phyloP scores from a whole-genome alignment of 2,888 invertebrate genomes.

The Ichneumoninae sp. region DNA sequence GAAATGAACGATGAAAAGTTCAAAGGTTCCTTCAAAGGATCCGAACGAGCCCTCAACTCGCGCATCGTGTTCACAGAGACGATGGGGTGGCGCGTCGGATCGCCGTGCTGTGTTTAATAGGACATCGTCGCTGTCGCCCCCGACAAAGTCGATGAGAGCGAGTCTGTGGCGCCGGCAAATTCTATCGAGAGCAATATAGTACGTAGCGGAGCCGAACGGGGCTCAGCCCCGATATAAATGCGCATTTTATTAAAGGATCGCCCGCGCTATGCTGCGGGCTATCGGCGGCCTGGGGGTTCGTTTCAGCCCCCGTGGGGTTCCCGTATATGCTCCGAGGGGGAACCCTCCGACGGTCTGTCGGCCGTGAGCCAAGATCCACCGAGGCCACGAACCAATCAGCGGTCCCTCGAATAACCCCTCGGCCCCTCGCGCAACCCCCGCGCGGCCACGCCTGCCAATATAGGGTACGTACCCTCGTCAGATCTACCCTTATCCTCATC shows the following conservation, averaged over 20 bases:
- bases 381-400: slow-evolving; percentile 81
- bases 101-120: slow-evolving; percentile 69
- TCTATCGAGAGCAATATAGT: slow-evolving; percentile 71
- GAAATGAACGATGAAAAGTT: slow-evolving; percentile 36
- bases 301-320: slow-evolving; percentile 70
- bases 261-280: slow-evolving; percentile 70
- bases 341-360: slow-evolving; percentile 72
- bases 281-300: slow-evolving; percentile 67
- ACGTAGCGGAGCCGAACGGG: slow-evolving; percentile 48
- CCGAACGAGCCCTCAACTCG: slow-evolving; percentile 5
- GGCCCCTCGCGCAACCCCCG: slow-evolving; percentile 76
- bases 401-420: slow-evolving; percentile 76
- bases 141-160: slow-evolving; percentile 66
- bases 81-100: slow-evolving; percentile 44
- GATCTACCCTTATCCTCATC: slow-evolving; percentile 71
- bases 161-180: slow-evolving; percentile 69
- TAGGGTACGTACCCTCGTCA: slow-evolving; percentile 82
- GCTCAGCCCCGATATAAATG: slow-evolving; percentile 77
- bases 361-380: slow-evolving; percentile 72
- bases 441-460: slow-evolving; percentile 84
- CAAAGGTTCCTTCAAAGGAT: slow-evolving; percentile 39
- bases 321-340: slow-evolving; percentile 45
- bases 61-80: slow-evolving; percentile 4
- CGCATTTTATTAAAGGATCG: slow-evolving; percentile 81
- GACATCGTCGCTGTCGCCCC: slow-evolving; percentile 62